These are phyloP conservation scores for Zygaena filipendulae DNA, from an alignment of 2,888 invertebrate species.

Conservation along the genomic window DNA sequence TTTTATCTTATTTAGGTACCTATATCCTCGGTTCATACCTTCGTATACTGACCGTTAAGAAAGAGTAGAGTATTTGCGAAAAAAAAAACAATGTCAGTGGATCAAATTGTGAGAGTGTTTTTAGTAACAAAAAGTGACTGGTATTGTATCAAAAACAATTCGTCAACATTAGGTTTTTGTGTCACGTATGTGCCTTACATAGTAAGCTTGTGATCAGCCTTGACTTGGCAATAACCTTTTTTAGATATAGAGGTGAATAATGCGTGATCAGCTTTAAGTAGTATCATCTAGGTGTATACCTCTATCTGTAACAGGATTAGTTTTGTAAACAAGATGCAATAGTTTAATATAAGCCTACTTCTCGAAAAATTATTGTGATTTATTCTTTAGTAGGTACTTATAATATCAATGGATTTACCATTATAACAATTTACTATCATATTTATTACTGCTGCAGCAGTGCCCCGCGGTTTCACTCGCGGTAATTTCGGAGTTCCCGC, in stretches of 20 bases:
- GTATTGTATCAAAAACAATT: constrained; percentile 19
- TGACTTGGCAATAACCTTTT: constrained; percentile 28
- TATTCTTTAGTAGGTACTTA: too few relatives aligned
- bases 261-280: constrained; percentile 9
- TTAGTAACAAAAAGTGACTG: constrained; percentile 13
- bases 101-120: constrained; percentile 17
- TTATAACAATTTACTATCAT: too few relatives aligned
- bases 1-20: too few relatives aligned
- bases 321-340: neutral
- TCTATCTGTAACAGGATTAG: constrained; percentile 29
- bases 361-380: too few relatives aligned
- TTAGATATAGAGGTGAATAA: constrained; percentile 27
- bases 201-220: constrained; percentile 31
- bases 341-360: constrained; percentile 4
- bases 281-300: too few relatives aligned
- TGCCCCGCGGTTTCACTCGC: too few relatives aligned
- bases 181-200: constrained; percentile 28
- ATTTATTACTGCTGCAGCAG: too few relatives aligned
- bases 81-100: constrained; percentile 19
- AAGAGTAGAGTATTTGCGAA: neutral
- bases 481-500: too few relatives aligned
- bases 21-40: neutral
- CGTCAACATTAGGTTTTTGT: constrained; percentile 32
- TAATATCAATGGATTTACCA: too few relatives aligned
- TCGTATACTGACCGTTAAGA: too few relatives aligned